Evolutionary conservation across 2,113 vertebrate genomes (phyloP).

Genomic region (Murina feae): DNA sequence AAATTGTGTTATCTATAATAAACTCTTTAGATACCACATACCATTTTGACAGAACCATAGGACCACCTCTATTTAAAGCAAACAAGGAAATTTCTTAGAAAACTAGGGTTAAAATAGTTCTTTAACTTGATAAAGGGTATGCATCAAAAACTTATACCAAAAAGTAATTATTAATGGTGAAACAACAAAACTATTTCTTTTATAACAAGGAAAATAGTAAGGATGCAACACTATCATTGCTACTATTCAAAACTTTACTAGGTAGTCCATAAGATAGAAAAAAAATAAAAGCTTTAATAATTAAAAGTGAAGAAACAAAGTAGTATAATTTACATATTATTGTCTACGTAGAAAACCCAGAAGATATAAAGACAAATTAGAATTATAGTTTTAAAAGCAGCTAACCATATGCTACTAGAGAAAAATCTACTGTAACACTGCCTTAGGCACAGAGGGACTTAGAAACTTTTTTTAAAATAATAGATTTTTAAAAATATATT

Average conservation of each 20-base stretch:
- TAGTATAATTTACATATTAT: neutral
- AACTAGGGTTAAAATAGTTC: neutral
- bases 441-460: neutral
- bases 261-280: neutral
- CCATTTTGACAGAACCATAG: neutral
- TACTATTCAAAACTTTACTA: neutral
- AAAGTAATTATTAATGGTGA: neutral
- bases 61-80: neutral
- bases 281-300: neutral
- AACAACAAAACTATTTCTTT: neutral
- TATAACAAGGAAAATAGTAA: neutral
- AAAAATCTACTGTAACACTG: neutral
- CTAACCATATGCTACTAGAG: neutral
- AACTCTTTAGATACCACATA: neutral
- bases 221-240: neutral
- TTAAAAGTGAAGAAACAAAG: neutral
- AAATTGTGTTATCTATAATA: neutral
- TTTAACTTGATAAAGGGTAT: neutral
- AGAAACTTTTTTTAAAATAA: neutral
- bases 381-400: neutral
- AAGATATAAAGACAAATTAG: neutral
- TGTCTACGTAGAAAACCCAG: neutral
- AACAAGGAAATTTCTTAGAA: constrained; percentile 2
- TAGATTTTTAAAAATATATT: too few species aligned
- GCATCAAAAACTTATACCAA: neutral